Evolutionary conservation across 2,888 invertebrate species (phyloP), one percentile per base, ranked within the genome.

Genomic region (Pristionchus japonicus): DNA sequence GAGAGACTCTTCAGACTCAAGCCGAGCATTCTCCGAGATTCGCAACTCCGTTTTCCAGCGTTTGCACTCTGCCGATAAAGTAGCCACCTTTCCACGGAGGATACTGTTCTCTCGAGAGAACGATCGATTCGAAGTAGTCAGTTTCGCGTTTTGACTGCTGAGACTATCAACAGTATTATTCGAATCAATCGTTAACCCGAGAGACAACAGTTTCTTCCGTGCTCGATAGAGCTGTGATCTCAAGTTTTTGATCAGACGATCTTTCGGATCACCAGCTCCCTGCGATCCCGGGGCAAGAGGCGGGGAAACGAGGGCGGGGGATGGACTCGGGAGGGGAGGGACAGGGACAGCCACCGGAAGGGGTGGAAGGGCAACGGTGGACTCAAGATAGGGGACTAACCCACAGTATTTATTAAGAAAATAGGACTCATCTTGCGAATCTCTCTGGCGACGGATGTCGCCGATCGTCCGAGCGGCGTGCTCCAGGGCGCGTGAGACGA

Each of bases 391-490:
- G n/a, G 40, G n/a, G 77, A 23, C 77, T 0, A 77, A 6, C 15
- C 77, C 77, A 20, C 77, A 77, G n/a, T 77, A 77, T 3, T 3
- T 43, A 40, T 37, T 77, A 77, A 77, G 77, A 43, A 77, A 77
- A 43, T 7, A 40, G 1, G 40, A 77, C 77, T 77, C 13, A 77
- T 77, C 77, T 43, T 77, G 77, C n/a, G 15, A 0, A 23, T 40
- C 40, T n/a, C 23, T 40, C 27, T 43, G 40, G 3, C 23, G 23
- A 9, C 0, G 20, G 40, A 40, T 77, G 7, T 23, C 7, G 40
- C 3, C 7, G 11, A 0, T 37, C 77, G 43, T 43, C 77, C 1
- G 3, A 40, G 20, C n/a, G 6, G 77, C 43, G 23, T 9, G 11
- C 17, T 37, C 37, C 1, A 77, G 40, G 2, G 77, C 77, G 7